Conservation (phyloP, 2,888 invertebrate species). For the Rhabditophanes sp. region DNA sequence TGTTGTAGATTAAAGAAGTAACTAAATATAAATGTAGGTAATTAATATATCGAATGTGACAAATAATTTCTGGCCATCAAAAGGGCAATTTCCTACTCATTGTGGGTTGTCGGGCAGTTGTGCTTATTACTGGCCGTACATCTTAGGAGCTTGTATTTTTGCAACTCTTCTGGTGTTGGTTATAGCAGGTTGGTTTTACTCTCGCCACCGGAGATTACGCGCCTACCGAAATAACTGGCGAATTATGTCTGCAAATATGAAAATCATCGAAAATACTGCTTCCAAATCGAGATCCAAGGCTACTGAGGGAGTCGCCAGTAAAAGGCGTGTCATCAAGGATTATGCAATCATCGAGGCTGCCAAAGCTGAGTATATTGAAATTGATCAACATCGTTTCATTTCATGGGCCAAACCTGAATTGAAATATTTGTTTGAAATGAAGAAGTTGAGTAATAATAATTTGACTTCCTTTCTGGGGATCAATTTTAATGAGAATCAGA, state of each 20-base stretch:
- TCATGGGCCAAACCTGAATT: constrained; percentile 23
- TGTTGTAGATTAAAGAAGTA: too few relatives aligned
- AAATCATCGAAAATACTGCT: constrained; percentile 28
- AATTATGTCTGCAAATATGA: constrained; percentile 18
- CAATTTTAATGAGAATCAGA: constrained; percentile 25
- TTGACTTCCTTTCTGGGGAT: constrained; percentile 31
- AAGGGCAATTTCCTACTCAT: too few relatives aligned
- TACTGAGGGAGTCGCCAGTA: constrained; percentile 9
- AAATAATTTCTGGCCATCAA: too few relatives aligned
- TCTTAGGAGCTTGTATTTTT: too few relatives aligned
- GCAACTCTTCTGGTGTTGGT: too few relatives aligned
- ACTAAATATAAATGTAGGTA: too few relatives aligned
- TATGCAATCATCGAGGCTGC: constrained; percentile 30
- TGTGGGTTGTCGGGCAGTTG: too few relatives aligned
- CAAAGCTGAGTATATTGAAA: constrained; percentile 29
- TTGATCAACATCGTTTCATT: constrained; percentile 23
- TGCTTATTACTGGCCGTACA: too few relatives aligned
- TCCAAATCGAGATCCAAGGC: constrained; percentile 14
- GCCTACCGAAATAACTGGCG: constrained; percentile 33
- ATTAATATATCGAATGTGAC: too few relatives aligned
- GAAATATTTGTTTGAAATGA: constrained; percentile 26
- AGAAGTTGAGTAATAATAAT: constrained; percentile 35
- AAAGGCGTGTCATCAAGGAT: constrained; percentile 14
- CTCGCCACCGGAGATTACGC: constrained; percentile 17
- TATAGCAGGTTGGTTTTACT: too few relatives aligned